Percentiles rank a stretch among this genome's conserved stretches.
Conservation (phyloP, 2,797 vertebrate genomes). For the Protosalanx chinensis region DNA sequence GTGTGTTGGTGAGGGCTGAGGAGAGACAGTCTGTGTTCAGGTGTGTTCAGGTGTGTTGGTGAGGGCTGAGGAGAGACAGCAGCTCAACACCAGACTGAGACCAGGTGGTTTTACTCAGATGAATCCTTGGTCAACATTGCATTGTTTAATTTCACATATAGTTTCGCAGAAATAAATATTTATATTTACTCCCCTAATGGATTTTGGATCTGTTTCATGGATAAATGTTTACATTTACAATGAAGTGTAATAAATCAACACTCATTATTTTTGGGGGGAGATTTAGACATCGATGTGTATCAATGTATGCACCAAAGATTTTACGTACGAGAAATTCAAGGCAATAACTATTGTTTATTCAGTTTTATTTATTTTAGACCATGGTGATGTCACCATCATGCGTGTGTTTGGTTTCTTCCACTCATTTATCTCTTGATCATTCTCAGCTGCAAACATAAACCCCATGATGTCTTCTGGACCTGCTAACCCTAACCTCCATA, state of each 20-base stretch:
- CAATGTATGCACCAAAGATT: constrained; percentile 44
- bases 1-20: too few species aligned
- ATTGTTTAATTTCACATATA: constrained; percentile 69
- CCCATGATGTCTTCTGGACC: neutral
- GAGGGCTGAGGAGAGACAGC: constrained; percentile 39
- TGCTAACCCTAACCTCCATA: neutral
- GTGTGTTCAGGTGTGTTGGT: too few species aligned
- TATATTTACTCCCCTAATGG: constrained; percentile 70
- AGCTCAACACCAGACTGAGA: constrained; percentile 30
- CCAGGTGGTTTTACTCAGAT: constrained; percentile 73
- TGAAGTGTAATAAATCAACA: constrained; percentile 57
- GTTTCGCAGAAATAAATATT: constrained; percentile 58
- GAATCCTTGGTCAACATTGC: constrained; percentile 55
- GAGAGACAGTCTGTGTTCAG: too few species aligned
- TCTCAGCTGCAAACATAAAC: constrained; percentile 11
- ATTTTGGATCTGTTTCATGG: constrained; percentile 66
- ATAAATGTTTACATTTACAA: constrained; percentile 73
- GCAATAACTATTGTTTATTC: constrained; percentile 43
- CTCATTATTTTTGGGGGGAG: constrained; percentile 49
- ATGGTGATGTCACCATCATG: constrained; percentile 28
- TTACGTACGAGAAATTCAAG: constrained; percentile 25
- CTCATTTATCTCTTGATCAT: neutral
- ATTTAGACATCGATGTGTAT: constrained; percentile 16
- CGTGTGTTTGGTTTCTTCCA: constrained; percentile 23
- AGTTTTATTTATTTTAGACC: constrained; percentile 39